Evolutionary conservation across 37 sponge, comb jelly and placozoan species (phyloP).

Genomic region (Cliona cf. orientalis): DNA sequence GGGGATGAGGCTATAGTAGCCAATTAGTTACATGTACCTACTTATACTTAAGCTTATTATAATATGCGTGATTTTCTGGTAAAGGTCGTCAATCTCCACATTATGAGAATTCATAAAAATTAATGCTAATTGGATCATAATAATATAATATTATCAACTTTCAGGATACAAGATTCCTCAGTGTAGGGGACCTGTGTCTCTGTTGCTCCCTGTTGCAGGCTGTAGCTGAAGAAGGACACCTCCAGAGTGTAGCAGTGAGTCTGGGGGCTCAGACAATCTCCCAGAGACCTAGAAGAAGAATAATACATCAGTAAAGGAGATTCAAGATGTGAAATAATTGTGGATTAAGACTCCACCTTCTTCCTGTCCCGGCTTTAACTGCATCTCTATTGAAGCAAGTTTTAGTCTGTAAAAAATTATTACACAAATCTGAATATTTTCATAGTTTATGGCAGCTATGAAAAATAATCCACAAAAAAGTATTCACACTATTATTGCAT

Average conservation of each 20-base stretch:
- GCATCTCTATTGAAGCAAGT: conserved; percentile 95
- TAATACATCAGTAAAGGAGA: neutral
- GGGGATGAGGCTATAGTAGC: too few species aligned
- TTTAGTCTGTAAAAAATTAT: conserved; percentile 66
- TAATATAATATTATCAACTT: too few species aligned
- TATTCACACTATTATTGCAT: neutral
- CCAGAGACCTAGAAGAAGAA: conserved; percentile 68
- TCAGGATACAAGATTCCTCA: conserved; percentile 80
- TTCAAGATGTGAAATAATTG: neutral
- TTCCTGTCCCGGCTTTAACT: conserved; percentile 94
- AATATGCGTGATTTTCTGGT: too few species aligned
- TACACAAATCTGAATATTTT: too few species aligned
- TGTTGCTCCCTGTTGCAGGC: conserved; percentile 13
- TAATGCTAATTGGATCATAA: too few species aligned
- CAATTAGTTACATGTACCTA: too few species aligned
- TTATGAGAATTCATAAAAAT: too few species aligned
- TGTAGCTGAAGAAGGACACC: conserved; percentile 95
- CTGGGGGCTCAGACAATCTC: conserved; percentile 62
- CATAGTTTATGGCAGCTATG: too few species aligned
- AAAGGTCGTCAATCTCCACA: too few species aligned
- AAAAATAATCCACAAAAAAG: neutral
- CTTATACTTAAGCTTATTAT: too few species aligned
- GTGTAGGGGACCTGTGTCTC: conserved; percentile 63
- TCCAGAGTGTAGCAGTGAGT: conserved; percentile 97
- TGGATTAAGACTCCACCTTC: conserved; percentile 54